These are phyloP conservation scores for Pelodytes ibericus DNA, from an alignment of 2,797 vertebrate species.

Conservation along the genomic window DNA sequence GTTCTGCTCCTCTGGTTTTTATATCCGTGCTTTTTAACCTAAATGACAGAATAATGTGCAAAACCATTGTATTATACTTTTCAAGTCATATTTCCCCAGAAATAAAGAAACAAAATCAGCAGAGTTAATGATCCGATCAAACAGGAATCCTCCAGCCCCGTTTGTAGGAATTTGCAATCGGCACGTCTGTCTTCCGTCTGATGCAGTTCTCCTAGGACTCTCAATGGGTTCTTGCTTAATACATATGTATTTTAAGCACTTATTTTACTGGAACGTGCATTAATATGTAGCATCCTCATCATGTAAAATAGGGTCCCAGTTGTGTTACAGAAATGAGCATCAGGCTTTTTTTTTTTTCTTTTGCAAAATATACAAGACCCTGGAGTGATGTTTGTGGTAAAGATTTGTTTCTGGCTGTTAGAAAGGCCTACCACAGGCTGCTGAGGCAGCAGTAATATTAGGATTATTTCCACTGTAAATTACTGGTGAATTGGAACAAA, in stretches of 20 bases:
- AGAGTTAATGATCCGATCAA: constrained; percentile 54
- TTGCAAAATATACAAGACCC: constrained; percentile 28
- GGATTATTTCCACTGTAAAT: constrained; percentile 20
- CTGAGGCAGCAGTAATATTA: neutral
- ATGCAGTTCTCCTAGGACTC: constrained; percentile 44
- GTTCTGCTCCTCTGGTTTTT: constrained; percentile 56
- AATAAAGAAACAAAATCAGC: constrained; percentile 58
- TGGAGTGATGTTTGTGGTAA: constrained; percentile 41
- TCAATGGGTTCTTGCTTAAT: constrained; percentile 48
- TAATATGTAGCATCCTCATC: constrained; percentile 55
- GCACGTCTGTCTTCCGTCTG: constrained; percentile 39
- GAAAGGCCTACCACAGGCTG: constrained; percentile 6
- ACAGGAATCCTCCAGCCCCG: constrained; percentile 52
- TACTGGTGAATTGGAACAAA: constrained; percentile 21
- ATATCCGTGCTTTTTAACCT: constrained; percentile 57
- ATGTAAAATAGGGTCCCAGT: constrained; percentile 50
- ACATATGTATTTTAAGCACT: constrained; percentile 54
- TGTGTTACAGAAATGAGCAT: constrained; percentile 32
- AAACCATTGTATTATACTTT: constrained; percentile 58
- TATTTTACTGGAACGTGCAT: constrained; percentile 52
- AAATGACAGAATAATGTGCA: constrained; percentile 57
- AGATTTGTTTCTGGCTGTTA: constrained; percentile 34
- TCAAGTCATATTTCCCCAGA: constrained; percentile 56
- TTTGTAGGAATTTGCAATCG: constrained; percentile 45
- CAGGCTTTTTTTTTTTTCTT: constrained; percentile 14